Evolutionary conservation across 2,797 vertebrate species (phyloP).

Genomic region (Bradypus variegatus): DNA sequence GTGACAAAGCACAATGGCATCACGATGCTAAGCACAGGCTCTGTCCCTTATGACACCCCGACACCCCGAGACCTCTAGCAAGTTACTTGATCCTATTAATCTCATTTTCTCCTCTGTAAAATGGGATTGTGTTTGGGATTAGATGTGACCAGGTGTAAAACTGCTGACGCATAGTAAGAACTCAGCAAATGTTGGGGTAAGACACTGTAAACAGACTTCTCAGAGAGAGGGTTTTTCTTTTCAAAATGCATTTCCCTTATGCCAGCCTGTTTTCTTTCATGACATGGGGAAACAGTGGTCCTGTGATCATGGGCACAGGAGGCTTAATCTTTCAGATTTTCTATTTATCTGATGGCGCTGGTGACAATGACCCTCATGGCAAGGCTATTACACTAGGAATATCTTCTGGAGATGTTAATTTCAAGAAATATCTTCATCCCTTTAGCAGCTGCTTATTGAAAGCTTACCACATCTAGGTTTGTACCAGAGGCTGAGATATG

Average conservation of each 20-base stretch:
- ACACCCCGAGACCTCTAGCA: neutral
- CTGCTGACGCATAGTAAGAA: neutral
- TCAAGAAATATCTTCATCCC: neutral
- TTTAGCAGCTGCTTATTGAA: neutral
- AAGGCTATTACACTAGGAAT: neutral
- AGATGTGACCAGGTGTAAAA: neutral
- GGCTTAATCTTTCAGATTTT: slow-evolving; percentile 13
- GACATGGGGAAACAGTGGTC: neutral
- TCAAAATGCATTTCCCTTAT: neutral
- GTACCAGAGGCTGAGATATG: neutral
- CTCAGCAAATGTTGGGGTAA: neutral
- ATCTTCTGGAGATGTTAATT: neutral
- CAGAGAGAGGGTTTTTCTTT: neutral
- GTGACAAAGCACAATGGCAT: neutral
- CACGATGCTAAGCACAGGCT: neutral
- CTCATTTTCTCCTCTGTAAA: slow-evolving; percentile 18
- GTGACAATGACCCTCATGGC: neutral
- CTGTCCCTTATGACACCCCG: neutral
- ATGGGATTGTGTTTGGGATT: neutral
- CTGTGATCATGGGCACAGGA: neutral
- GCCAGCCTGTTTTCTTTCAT: neutral
- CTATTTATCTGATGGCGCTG: neutral
- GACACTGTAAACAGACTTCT: neutral
- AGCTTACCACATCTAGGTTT: neutral
- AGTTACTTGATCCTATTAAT: neutral